Evolutionary conservation across 2,113 vertebrate genomes (phyloP), one percentile per base, ranked within the genome.

Genomic region (Puntigrus tetrazona): DNA sequence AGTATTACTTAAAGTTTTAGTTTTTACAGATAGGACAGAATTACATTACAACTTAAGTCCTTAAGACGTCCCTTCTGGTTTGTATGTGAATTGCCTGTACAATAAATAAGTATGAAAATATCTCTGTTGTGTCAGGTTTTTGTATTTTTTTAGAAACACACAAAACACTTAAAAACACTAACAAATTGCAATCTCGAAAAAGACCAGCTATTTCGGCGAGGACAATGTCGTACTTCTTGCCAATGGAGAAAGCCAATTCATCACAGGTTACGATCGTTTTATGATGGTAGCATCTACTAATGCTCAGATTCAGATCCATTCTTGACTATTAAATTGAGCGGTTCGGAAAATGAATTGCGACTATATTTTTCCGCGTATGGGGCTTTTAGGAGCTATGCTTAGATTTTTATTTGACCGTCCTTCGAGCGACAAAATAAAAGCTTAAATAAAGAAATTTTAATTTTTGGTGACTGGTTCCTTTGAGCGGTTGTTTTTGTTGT

Each of bases 41-140:
- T 89, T 88, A 91, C 89, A 85, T 91, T 89, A 93, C 90, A 92
- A 92, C 91, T 92, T 34, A 90, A 86, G 85, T 82, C 65, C 80
- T 45, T 82, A 83, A 88, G 70, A 90, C 85, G 88, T 91, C 90
- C 87, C 88, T 91, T 91, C 16, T 84, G 87, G 79, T 91, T 90
- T 86, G 88, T 88, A 90, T 77, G n/a, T n/a, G n/a, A 85, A 91
- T 93, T 92, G 94, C 94, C 94, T 94, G 90, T 94, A 94, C 93
- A 99, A 98, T 98, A 98, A 98, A 99, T 98, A 97, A 97, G 96
- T 97, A 98, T 93, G 98, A 97, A 97, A 97, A 98, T 95, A 96
- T 96, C 92, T 97, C 94, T 92, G 93, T 94, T 93, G 94, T 93
- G 92, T 92, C 92, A 94, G 94, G 93, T 93, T 92, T 93, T 89